Percentiles rank a stretch among this genome's conserved stretches.
phyloP scores from a whole-genome alignment of 2,113 vertebrate species.

The Coturnix japonica region DNA sequence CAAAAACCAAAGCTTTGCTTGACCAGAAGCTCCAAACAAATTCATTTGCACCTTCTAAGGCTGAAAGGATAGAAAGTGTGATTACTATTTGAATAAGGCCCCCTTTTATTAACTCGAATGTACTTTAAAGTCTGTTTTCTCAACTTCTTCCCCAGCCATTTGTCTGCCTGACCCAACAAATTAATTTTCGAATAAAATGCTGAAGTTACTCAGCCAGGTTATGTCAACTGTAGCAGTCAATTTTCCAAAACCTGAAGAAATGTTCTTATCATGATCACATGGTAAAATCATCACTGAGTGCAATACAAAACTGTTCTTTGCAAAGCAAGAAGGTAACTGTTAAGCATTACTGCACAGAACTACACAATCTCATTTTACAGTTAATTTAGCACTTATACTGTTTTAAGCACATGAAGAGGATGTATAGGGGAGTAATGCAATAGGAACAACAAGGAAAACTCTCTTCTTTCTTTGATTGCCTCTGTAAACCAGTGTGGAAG shows the following conservation, averaged over 20 bases:
- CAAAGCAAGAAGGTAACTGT: neutral
- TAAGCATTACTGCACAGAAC: neutral
- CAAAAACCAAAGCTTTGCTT: neutral
- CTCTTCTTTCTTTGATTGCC: neutral
- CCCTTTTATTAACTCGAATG: neutral
- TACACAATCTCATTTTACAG: neutral
- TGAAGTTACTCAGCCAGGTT: neutral
- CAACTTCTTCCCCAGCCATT: neutral
- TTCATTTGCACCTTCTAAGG: neutral
- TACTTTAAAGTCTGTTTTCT: neutral
- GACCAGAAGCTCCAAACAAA: neutral
- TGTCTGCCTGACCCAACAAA: neutral
- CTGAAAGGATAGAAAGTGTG: neutral
- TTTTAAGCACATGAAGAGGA: neutral
- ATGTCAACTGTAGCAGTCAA: neutral
- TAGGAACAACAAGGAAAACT: neutral
- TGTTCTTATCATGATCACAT: neutral
- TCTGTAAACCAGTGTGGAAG: neutral
- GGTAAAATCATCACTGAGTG: neutral
- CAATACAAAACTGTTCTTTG: neutral
- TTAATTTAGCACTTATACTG: neutral
- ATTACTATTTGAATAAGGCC: neutral
- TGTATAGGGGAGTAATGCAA: neutral
- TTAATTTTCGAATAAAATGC: neutral
- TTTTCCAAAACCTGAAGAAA: constrained; percentile 1